Evolutionary conservation across 2,888 invertebrate genomes (phyloP), one percentile per base, ranked within the genome.

Genomic region (Azorinus chamasolen): DNA sequence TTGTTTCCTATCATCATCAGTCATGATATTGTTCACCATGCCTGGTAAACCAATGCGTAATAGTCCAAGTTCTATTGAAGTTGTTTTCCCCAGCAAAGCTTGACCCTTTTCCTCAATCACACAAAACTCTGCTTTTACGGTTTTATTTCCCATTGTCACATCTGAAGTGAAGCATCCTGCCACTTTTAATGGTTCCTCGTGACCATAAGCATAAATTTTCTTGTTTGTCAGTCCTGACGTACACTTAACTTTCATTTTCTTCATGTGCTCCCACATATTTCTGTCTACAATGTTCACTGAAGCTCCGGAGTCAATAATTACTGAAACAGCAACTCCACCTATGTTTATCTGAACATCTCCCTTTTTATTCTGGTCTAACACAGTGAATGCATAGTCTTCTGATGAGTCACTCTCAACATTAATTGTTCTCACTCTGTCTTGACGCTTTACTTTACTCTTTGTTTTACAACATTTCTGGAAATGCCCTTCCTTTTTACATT

Each of bases 231-330:
- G n/a, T 10, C 24, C 24, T 18, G 45, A 27, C 1, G 25, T 57
- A 58, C 68, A 74, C 20, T 66, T 57, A 5, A 69, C 32, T 32
- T 63, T 80, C 20, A 18, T 59, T n/a, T 45, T 5, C 43, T 64
- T 69, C 55, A 46, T 27, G 12, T 32, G 6, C 41, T 72, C 58
- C 76, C 74, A 77, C 18, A 55, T 27, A 16, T 53, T 12, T 45
- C 63, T 20, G 25, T 69, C 73, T 12, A 76, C 57, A 12, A 76
- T 48, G 32, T 74, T 74, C 12, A 54, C 55, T 18, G 53, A 48
- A n/a, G 68, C 58, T 24, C 74, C 74, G 14, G 63, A 64, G 25
- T 69, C 69, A 24, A 75, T 70, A n/a, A 75, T 45, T 6, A 75
- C 59, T 16, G 48, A 16, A 14, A 63, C 25, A 12, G 6, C 10